Evolutionary conservation across 2,888 invertebrate genomes (phyloP).

Genomic region (Cantharis nigra): DNA sequence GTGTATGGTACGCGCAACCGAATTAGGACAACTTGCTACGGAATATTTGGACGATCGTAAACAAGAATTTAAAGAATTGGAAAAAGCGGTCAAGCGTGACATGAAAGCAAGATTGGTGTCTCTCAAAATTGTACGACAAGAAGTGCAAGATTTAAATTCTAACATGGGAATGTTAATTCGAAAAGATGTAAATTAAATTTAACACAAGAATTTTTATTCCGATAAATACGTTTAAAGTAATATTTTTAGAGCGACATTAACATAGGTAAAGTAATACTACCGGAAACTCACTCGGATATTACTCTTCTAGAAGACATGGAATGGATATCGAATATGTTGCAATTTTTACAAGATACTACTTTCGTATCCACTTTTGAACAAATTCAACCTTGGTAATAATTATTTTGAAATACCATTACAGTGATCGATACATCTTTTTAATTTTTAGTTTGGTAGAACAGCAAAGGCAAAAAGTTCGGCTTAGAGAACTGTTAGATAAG

Average conservation of each 20-base stretch:
- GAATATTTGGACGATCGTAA: slow-evolving; percentile 69
- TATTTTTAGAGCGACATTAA: slow-evolving; percentile 47
- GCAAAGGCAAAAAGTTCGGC: slow-evolving; percentile 41
- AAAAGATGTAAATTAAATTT: slow-evolving; percentile 50
- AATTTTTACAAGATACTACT: slow-evolving; percentile 51
- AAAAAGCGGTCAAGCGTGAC: slow-evolving; percentile 64
- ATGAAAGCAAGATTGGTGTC: slow-evolving; percentile 66
- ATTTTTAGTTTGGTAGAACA: slow-evolving; percentile 45
- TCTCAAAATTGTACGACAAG: slow-evolving; percentile 57
- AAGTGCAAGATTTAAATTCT: slow-evolving; percentile 53
- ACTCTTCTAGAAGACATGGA: slow-evolving; percentile 49
- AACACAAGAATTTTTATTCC: not conserved
- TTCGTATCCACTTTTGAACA: slow-evolving; percentile 54
- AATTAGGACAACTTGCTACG: slow-evolving; percentile 69
- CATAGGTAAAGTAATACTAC: slow-evolving; percentile 39
- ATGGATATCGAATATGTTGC: slow-evolving; percentile 53
- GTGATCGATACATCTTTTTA: not conserved
- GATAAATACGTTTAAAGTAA: not conserved
- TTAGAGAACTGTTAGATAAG: slow-evolving; percentile 40
- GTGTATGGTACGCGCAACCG: slow-evolving; percentile 66
- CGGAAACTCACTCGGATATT: slow-evolving; percentile 41
- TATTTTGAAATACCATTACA: not conserved
- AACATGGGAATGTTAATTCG: slow-evolving; percentile 56
- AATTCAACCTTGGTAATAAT: slow-evolving; percentile 54
- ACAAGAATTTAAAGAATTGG: slow-evolving; percentile 63